Evolutionary conservation across 2,797 vertebrate species (phyloP).

Genomic region (Argya squamiceps): DNA sequence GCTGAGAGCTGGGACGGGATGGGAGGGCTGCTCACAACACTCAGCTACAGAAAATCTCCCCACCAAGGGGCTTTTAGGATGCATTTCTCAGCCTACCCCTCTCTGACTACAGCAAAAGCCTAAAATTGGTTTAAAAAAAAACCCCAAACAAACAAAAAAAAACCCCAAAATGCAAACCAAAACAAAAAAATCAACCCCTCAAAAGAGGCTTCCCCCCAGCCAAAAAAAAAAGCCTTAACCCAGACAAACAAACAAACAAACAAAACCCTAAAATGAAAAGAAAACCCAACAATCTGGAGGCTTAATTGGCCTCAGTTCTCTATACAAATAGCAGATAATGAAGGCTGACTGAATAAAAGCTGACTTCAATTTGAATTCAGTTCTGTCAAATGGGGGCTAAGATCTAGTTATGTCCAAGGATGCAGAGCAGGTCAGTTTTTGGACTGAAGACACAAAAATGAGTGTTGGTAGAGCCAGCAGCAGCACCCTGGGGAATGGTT

Average conservation of each 20-base stretch:
- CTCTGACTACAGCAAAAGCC: neutral
- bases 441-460: neutral
- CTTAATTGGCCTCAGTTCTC: neutral
- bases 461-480: neutral
- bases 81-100: neutral
- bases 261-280: neutral
- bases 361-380: neutral
- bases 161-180: neutral
- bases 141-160: fast-evolving
- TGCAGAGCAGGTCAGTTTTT: neutral
- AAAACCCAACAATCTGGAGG: neutral
- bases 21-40: neutral
- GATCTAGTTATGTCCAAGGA: neutral
- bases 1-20: neutral
- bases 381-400: neutral
- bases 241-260: neutral
- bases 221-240: too few species aligned
- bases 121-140: neutral
- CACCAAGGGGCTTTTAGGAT: neutral
- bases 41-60: neutral
- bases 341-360: neutral
- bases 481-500: neutral
- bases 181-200: neutral
- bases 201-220: neutral
- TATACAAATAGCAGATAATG: neutral